phyloP scores from a whole-genome alignment of 2,888 invertebrate genomes.

The Ophioninae sp. region DNA sequence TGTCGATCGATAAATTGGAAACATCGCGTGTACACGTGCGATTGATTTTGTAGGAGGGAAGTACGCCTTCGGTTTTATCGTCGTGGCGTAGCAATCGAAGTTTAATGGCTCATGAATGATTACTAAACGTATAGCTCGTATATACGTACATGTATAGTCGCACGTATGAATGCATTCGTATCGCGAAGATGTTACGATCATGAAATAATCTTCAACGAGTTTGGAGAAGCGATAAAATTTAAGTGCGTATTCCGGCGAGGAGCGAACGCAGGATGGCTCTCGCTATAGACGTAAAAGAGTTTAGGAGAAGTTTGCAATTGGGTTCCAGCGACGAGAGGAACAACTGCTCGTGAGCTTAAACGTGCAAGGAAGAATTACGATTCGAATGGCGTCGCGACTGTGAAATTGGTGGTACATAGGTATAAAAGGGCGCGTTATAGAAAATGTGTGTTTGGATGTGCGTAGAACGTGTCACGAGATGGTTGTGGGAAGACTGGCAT shows the following conservation, averaged over 20 bases:
- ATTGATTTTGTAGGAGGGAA: slow-evolving; percentile 24
- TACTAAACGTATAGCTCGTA: slow-evolving; percentile 15
- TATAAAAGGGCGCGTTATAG: slow-evolving; percentile 11
- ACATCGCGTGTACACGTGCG: neutral
- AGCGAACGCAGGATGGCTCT: neutral
- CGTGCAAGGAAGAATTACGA: slow-evolving; percentile 47
- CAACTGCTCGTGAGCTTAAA: slow-evolving; percentile 3
- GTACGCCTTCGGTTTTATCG: slow-evolving; percentile 23
- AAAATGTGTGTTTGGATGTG: slow-evolving; percentile 10
- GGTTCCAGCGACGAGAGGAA: slow-evolving; percentile 24
- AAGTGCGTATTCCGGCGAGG: slow-evolving; percentile 29
- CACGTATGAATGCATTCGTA: slow-evolving; percentile 7
- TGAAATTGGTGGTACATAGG: slow-evolving; percentile 9
- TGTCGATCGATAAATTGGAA: no score
- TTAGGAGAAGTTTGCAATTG: slow-evolving; percentile 45
- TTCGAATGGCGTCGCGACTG: slow-evolving; percentile 45
- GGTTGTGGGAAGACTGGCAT: slow-evolving; percentile 34
- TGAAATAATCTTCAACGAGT: slow-evolving; percentile 55
- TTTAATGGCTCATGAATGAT: slow-evolving; percentile 45
- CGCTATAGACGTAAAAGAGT: slow-evolving; percentile 23
- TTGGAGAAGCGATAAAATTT: slow-evolving; percentile 50
- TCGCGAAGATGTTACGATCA: slow-evolving; percentile 27
- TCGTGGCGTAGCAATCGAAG: slow-evolving; percentile 39
- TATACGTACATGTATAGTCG: neutral
- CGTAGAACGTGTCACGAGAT: slow-evolving; percentile 19